phyloP scores from a whole-genome alignment of 2,888 invertebrate species.

The Lasioglossum leucozonium region DNA sequence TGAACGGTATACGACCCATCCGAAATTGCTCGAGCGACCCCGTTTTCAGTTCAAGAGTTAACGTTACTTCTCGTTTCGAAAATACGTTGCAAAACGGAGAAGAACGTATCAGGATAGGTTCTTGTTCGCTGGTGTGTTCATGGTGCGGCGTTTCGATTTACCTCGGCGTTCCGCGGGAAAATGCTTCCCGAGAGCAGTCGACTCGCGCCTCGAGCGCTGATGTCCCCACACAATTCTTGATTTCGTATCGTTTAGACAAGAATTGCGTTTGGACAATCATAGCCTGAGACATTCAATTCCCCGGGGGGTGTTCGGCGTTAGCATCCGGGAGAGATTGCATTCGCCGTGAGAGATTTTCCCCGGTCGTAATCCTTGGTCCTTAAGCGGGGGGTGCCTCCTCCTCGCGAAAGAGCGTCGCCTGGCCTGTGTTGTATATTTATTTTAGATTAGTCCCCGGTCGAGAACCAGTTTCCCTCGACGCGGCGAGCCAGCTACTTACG shows the following conservation, averaged over 20 bases:
- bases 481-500: conserved; percentile 34
- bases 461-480: conserved; percentile 35
- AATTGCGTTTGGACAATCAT: conserved; percentile 85
- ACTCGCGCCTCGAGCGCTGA: conserved; percentile 83
- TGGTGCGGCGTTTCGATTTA: neutral
- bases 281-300: conserved; percentile 81
- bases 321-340: conserved; percentile 27
- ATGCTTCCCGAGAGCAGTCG: conserved; percentile 53
- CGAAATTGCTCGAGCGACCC: too few relatives aligned
- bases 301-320: conserved; percentile 21
- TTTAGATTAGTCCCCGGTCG: conserved; percentile 57
- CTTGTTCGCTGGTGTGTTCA: too few relatives aligned
- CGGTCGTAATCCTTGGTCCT: conserved; percentile 29
- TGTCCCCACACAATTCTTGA: conserved; percentile 85
- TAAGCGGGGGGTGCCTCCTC: conserved; percentile 8
- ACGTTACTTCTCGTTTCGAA: neutral
- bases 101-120: neutral
- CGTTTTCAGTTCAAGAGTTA: too few relatives aligned
- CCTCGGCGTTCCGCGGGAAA: neutral
- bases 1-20: too few relatives aligned
- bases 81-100: neutral
- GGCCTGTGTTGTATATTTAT: conserved; percentile 51
- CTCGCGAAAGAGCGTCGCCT: neutral
- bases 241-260: conserved; percentile 82
- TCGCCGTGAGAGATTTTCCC: conserved; percentile 13